These are phyloP conservation scores for Carassius gibelio DNA, from an alignment of 2,113 vertebrate species.

Conservation along the genomic window DNA sequence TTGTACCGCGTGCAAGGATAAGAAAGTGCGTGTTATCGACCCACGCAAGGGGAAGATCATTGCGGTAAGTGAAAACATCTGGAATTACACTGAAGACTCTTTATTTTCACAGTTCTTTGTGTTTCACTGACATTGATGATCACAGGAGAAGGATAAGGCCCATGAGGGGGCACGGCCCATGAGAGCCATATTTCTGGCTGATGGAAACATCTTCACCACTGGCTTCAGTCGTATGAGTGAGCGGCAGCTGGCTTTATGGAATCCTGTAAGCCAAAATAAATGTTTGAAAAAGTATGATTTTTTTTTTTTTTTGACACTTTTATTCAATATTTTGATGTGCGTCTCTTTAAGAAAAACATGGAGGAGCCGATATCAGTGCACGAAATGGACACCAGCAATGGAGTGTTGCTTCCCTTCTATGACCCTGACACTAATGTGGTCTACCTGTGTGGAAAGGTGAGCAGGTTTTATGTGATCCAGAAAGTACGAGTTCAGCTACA, in stretches of 20 bases:
- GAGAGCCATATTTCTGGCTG: constrained; percentile 92
- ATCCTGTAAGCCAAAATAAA: constrained; percentile 75
- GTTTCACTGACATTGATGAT: constrained; percentile 49
- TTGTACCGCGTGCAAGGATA: constrained; percentile 97
- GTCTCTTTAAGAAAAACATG: constrained; percentile 85
- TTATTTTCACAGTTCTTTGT: constrained; percentile 43
- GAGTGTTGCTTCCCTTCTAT: constrained; percentile 93
- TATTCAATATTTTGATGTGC: neutral
- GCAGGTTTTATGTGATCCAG: neutral
- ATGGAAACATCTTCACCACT: constrained; percentile 95
- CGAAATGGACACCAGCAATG: constrained; percentile 97
- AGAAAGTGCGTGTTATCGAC: constrained; percentile 93
- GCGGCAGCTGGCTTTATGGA: constrained; percentile 95
- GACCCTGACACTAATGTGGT: constrained; percentile 94
- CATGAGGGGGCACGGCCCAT: constrained; percentile 95
- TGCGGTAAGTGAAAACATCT: constrained; percentile 76
- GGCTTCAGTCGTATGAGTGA: constrained; percentile 99
- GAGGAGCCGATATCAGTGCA: constrained; percentile 94
- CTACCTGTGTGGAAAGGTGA: constrained; percentile 96
- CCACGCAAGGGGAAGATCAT: constrained; percentile 90
- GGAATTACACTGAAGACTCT: neutral
- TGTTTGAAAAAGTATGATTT: neutral
- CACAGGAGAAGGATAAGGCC: constrained; percentile 95
- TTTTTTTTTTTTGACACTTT: neutral
- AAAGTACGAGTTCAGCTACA: neutral